phyloP scores from a whole-genome alignment of 2,797 vertebrate species.

The Melanotaenia boesemani region DNA sequence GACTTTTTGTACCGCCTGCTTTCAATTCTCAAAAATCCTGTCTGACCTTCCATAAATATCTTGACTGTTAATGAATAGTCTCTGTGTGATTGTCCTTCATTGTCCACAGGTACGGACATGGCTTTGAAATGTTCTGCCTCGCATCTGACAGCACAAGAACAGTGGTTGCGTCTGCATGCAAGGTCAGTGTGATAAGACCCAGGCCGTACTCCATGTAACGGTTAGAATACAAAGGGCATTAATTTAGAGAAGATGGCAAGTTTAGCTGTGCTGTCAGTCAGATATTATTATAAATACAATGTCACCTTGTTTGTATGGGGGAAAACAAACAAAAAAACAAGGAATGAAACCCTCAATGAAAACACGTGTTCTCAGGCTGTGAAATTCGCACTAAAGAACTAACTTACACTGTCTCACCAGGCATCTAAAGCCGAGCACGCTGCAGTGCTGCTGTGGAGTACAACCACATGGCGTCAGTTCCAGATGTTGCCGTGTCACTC shows the following conservation, averaged over 20 bases:
- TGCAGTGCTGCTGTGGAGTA: conserved; percentile 92
- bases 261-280: conserved; percentile 6
- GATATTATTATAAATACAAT: not conserved
- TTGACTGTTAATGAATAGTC: conserved; percentile 20
- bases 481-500: conserved; percentile 91
- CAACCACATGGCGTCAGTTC: conserved; percentile 90
- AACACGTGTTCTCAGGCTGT: not conserved
- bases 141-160: conserved; percentile 88
- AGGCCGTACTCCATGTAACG: conserved; percentile 1
- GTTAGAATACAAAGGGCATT: not conserved
- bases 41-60: conserved; percentile 31
- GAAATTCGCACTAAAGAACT: not conserved
- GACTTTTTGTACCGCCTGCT: not conserved
- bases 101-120: conserved; percentile 93
- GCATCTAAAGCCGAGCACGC: conserved; percentile 95
- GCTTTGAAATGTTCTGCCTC: conserved; percentile 97
- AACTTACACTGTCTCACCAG: conserved; percentile 70
- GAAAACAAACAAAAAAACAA: not conserved
- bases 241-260: not conserved
- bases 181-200: conserved; percentile 83
- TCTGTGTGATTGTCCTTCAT: conserved; percentile 19
- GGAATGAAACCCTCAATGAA: not conserved
- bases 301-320: not conserved
- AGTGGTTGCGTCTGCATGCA: conserved; percentile 94
- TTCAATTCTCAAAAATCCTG: not conserved